Evolutionary conservation across 2,113 vertebrate species (phyloP).

Genomic region (Potamarius usumacintae): DNA sequence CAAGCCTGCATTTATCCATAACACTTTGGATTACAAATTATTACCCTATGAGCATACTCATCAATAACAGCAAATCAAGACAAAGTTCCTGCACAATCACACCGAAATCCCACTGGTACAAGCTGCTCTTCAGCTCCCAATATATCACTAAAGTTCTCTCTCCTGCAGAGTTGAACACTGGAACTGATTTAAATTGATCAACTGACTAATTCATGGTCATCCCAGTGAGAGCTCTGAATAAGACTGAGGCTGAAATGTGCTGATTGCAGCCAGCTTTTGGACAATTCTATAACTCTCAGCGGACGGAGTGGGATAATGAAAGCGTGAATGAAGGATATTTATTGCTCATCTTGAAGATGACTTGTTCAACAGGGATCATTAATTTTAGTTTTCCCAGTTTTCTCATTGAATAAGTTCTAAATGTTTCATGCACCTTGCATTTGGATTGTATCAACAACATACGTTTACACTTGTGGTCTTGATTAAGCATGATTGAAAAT

Average conservation of each 20-base stretch:
- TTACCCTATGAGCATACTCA: conserved; percentile 8
- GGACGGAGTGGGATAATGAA: neutral
- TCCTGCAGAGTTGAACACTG: conserved; percentile 27
- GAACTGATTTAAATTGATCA: conserved; percentile 42
- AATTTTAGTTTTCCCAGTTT: neutral
- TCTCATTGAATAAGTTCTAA: neutral
- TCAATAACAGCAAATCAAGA: conserved; percentile 20
- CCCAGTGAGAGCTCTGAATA: neutral
- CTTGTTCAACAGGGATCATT: neutral
- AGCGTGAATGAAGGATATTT: neutral
- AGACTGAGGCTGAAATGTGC: neutral
- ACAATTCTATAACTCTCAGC: neutral
- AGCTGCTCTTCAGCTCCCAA: neutral
- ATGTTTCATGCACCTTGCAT: neutral
- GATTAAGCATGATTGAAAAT: neutral
- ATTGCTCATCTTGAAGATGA: neutral
- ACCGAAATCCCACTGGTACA: conserved; percentile 9
- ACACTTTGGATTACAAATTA: neutral
- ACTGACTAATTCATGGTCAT: conserved; percentile 32
- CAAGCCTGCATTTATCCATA: neutral
- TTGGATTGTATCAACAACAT: neutral
- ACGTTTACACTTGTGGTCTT: neutral
- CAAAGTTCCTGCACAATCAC: conserved; percentile 12
- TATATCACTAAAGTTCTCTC: conserved; percentile 31
- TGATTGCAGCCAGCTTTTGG: conserved; percentile 2